Evolutionary conservation across 2,888 invertebrate genomes (phyloP).

Genomic region (Pilophorus perplexus): DNA sequence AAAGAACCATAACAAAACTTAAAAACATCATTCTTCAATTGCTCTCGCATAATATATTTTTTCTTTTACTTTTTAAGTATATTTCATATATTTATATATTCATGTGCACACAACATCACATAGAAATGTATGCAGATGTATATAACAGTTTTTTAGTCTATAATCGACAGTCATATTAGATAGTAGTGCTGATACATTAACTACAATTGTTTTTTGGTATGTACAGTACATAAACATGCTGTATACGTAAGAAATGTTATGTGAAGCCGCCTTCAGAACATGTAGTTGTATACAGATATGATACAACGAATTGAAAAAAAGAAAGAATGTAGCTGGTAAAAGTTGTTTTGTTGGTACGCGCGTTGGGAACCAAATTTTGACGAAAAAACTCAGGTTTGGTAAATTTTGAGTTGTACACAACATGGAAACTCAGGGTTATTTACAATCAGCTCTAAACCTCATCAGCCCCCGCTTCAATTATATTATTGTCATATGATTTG

Average conservation of each 20-base stretch:
- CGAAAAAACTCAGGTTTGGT: too few relatives aligned
- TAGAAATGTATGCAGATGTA: conserved; percentile 38
- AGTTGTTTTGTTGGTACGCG: too few relatives aligned
- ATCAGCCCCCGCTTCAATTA: conserved; percentile 34
- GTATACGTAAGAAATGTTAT: conserved; percentile 38
- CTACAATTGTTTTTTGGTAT: conserved; percentile 42
- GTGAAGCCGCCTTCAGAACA: conserved; percentile 43
- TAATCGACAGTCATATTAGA: conserved; percentile 45
- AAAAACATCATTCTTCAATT: conserved; percentile 38
- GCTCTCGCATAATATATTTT: conserved; percentile 34
- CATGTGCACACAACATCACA: conserved; percentile 35
- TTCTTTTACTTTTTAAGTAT: conserved; percentile 33
- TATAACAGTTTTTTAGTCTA: conserved; percentile 42
- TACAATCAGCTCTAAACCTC: conserved; percentile 30
- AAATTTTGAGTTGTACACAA: conserved; percentile 15
- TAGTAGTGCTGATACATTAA: conserved; percentile 39
- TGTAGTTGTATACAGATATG: conserved; percentile 19
- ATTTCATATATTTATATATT: conserved; percentile 27
- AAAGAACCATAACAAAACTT: conserved; percentile 31
- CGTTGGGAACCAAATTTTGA: too few relatives aligned
- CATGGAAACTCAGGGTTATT: conserved; percentile 3
- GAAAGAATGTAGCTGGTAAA: conserved; percentile 42
- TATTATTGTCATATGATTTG: conserved; percentile 39
- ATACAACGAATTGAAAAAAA: conserved; percentile 3
- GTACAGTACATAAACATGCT: conserved; percentile 41